Evolutionary conservation across 2,888 invertebrate species (phyloP).

Genomic region (Hyposoter dolosus): DNA sequence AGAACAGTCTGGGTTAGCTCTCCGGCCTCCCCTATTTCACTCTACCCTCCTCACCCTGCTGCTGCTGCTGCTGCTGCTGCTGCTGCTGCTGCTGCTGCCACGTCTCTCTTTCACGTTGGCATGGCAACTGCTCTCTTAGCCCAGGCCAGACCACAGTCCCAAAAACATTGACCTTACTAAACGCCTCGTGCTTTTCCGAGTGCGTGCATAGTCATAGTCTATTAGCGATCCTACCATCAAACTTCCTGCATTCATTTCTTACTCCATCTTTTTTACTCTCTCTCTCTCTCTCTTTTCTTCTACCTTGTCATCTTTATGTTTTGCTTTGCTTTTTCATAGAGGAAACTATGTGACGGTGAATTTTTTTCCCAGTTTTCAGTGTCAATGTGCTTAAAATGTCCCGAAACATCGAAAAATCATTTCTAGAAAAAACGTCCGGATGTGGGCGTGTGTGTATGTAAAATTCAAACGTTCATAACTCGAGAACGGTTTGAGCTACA

Average conservation of each 20-base stretch:
- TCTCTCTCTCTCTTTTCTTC: not conserved
- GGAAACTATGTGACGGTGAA: too few relatives aligned
- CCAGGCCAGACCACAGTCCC: conserved; percentile 76
- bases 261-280: not conserved
- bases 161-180: conserved; percentile 81
- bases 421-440: too few relatives aligned
- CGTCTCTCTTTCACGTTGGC: conserved; percentile 74
- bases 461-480: too few relatives aligned
- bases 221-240: not conserved
- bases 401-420: too few relatives aligned
- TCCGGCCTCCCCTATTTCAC: conserved; percentile 71
- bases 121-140: conserved; percentile 78
- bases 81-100: conserved; percentile 47
- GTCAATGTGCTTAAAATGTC: too few relatives aligned
- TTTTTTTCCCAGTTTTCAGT: too few relatives aligned
- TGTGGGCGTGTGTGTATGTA: too few relatives aligned
- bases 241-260: not conserved
- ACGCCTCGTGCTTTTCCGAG: not conserved
- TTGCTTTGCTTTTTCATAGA: too few relatives aligned
- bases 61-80: conserved; percentile 25
- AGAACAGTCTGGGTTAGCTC: conserved; percentile 47
- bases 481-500: too few relatives aligned
- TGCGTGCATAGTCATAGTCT: conserved; percentile 20
- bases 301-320: too few relatives aligned
- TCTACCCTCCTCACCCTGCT: conserved; percentile 35